Base-by-base conservation (phyloP, 2,113 vertebrate species). In the Aepyceros melampus region DNA sequence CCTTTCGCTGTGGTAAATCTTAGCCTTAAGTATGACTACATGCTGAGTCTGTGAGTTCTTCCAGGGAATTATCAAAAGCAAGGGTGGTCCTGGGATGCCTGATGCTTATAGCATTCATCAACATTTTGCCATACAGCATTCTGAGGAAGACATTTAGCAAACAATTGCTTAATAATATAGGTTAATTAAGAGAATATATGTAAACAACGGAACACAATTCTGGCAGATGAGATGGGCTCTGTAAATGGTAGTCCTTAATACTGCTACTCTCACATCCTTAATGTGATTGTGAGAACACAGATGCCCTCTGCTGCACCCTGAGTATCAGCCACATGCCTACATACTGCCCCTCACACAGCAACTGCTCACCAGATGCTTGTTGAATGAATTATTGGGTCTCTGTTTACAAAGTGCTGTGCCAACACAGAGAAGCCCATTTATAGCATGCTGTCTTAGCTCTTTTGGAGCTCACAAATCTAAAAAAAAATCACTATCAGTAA, bases 341-440 rank as follows among this genome's bases (percentile, higher is more conserved):
- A 9, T 53, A 15, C 27, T 4, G 33, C 33, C 2, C 25, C 15
- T 14, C 11, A 25, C 19, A 45, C 1, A 3, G 62, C 64, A 89
- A n/a, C 27, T n/a, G 3, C 45, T 67, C 16, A 17, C 19, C 19
- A 31, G 27, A 29, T 33, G 87, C 14, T 53, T 91, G 90, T 12
- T 51, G 78, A 51, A 45, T 84, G 96, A 95, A 87, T 94, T 87
- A 89, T 1, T 53, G 79, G 43, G 79, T 31, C 64, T 84, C 60
- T 85, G 27, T 96, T 96, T 86, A 62, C 62, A 27, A 81, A 95
- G 76, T 27, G 27, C 85, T 96, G 81, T 62, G 87, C 96, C 94
- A 71, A 89, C 53, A 94, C 0, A 5, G 81, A 29, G 47, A 88
- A 92, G 91, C 55, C 95, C 87, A 33, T 45, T 79, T 33, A 83